Base-by-base conservation (phyloP, 2,113 vertebrate genomes). In the Gobio gobio region DNA sequence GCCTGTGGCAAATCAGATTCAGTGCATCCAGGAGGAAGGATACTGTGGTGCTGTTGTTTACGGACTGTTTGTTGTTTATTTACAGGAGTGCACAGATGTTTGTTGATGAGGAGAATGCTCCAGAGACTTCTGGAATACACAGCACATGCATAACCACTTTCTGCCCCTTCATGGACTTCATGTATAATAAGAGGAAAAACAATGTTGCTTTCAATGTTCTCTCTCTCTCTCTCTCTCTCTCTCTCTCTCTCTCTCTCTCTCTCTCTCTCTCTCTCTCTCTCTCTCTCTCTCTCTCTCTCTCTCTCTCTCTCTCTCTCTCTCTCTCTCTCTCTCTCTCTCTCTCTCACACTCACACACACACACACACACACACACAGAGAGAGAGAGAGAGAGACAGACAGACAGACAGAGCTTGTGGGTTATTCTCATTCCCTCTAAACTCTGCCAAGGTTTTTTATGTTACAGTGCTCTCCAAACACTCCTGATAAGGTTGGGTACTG, bases 21-120 rank as follows among this genome's bases (percentile, higher is more conserved):
- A 33, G 43, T n/a, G 43, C 24, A 22, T 49, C 40, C 7, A 33
- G 16, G 45, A 81, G 61, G 49, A 68, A 81, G 20, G 43, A 24
- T 36, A 20, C 24, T 33, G 45, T 33, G 24, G n/a, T 81, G 54
- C 20, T 61, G 77, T 61, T 66, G 78, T 49, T 81, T 81, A 81
- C 24, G 24, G 43, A 49, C 24, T 49, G 45, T 81, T 51, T 66
- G 43, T 64, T 68, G 61, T 81, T 51, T 81, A 68, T 68, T 81
- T 51, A 81, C 61, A 66, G 78, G 61, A 66, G 78, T 66, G 43
- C 43, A 81, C 78, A 81, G 61, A 81, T 81, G 78, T 51, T 81
- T 81, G 61, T 80, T 81, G 78, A 51, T 51, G 78, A 81, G 61
- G 24, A 68, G 18, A 81, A 68, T 49, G 18, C 78, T 51, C 45